phyloP scores from a whole-genome alignment of 2,888 invertebrate species.

The Empis stercorea region DNA sequence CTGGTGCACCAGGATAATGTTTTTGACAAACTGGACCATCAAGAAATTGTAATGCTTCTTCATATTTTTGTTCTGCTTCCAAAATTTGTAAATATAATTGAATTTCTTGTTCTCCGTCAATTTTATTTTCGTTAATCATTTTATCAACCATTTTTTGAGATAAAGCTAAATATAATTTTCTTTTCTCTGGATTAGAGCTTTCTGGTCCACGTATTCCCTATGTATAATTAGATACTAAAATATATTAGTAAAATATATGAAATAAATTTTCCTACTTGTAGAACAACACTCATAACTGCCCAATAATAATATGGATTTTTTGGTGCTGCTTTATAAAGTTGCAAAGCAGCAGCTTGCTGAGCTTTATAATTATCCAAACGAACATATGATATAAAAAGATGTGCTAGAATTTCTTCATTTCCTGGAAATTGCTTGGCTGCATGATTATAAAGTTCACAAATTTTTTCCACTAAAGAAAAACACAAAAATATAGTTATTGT shows the following conservation, averaged over 20 bases:
- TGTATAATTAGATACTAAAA: too few relatives aligned
- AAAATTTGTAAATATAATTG: slow-evolving; percentile 81
- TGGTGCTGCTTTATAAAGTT: slow-evolving; percentile 77
- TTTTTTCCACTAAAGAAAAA: slow-evolving; percentile 60
- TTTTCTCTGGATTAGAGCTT: slow-evolving; percentile 42
- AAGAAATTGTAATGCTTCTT: slow-evolving; percentile 69
- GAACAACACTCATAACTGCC: slow-evolving; percentile 92
- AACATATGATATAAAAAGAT: slow-evolving; percentile 93
- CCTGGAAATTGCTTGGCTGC: slow-evolving; percentile 74
- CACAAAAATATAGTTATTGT: neutral
- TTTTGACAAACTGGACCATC: slow-evolving; percentile 59
- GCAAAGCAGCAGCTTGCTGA: slow-evolving; percentile 82
- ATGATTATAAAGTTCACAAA: slow-evolving; percentile 78
- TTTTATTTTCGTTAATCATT: slow-evolving; percentile 70
- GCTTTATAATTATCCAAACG: slow-evolving; percentile 77
- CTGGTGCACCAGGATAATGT: slow-evolving; percentile 52
- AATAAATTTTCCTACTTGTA: too few relatives aligned
- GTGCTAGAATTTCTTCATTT: slow-evolving; percentile 85
- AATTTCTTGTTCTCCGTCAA: slow-evolving; percentile 90
- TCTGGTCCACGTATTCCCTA: slow-evolving; percentile 39
- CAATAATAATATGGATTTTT: slow-evolving; percentile 97
- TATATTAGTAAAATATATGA: too few relatives aligned
- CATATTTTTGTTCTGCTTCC: slow-evolving; percentile 65
- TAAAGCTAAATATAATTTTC: slow-evolving; percentile 62
- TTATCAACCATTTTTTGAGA: slow-evolving; percentile 93